Evolutionary conservation across 2,888 invertebrate genomes (phyloP).

Genomic region (Polylopha cassiicola): DNA sequence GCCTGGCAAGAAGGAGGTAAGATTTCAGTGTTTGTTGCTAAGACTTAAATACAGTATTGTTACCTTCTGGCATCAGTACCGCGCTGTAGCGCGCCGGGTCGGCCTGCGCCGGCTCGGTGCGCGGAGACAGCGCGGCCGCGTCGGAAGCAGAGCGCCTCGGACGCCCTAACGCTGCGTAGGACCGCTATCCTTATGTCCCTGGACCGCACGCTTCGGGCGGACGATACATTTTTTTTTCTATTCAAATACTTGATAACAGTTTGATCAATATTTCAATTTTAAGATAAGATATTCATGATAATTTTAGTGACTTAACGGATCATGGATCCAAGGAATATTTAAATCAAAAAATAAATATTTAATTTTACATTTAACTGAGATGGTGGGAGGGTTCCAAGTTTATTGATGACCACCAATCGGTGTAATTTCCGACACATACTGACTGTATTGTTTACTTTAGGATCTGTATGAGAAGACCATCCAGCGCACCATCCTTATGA

Average conservation of each 20-base stretch:
- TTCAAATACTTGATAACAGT: no score
- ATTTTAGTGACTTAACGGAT: no score
- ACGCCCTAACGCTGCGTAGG: conserved; percentile 81
- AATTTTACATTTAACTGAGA: no score
- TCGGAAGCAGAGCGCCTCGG: conserved; percentile 77
- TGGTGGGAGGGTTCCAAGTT: no score
- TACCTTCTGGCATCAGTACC: conserved; percentile 50
- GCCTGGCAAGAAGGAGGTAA: conserved; percentile 96
- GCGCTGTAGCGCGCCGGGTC: conserved; percentile 49
- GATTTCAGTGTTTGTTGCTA: no score
- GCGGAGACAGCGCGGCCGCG: conserved; percentile 56
- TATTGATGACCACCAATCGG: no score
- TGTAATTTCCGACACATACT: no score
- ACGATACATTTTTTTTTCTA: conserved; percentile 68
- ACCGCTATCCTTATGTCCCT: conserved; percentile 89
- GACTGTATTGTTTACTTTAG: conserved; percentile 31
- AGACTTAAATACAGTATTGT: no score
- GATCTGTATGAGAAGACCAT: conserved; percentile 99
- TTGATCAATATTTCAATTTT: no score
- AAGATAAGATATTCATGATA: no score
- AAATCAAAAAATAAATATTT: no score
- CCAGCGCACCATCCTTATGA: conserved; percentile 99
- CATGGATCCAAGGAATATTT: no score
- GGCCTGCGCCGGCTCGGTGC: conserved; percentile 22
- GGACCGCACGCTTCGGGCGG: conserved; percentile 79